Percentiles rank a stretch among this genome's conserved stretches.
These are phyloP conservation scores for Nephrotoma appendiculata DNA, from an alignment of 2,888 invertebrate species.

Conservation along the genomic window DNA sequence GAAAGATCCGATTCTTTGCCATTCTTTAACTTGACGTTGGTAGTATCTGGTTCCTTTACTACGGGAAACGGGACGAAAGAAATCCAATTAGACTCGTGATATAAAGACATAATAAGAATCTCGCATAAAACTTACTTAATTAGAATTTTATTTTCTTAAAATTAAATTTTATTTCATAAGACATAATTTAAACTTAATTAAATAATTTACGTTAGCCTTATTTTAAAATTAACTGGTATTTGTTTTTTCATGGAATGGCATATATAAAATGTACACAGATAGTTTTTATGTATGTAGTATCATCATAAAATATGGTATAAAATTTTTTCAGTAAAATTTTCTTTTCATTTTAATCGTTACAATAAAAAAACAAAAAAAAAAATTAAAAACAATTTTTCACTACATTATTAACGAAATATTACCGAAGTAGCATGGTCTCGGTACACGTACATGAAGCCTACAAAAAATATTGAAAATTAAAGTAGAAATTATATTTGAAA, in stretches of 20 bases:
- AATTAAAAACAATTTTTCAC: not conserved
- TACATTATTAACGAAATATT: not conserved
- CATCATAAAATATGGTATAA: not conserved
- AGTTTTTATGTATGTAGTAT: not conserved
- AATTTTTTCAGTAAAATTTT: not conserved
- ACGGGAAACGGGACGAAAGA: too few species aligned
- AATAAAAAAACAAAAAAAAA: not conserved
- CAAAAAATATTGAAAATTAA: not conserved
- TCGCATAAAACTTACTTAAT: too few species aligned
- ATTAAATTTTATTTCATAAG: not conserved
- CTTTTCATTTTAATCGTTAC: not conserved
- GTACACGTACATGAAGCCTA: not conserved
- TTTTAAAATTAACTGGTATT: not conserved
- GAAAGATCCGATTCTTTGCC: too few species aligned
- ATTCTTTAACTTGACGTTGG: too few species aligned
- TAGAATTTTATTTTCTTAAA: not conserved
- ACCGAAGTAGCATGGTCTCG: not conserved
- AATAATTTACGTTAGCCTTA: not conserved
- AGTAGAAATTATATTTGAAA: not conserved
- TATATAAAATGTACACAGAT: not conserved
- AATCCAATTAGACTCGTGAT: too few species aligned
- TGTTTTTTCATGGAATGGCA: not conserved
- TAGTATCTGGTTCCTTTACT: too few species aligned
- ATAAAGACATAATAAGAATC: too few species aligned
- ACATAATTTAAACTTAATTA: not conserved